Evolutionary conservation across 2,888 invertebrate genomes (phyloP), one percentile per base, ranked within the genome.

Genomic region (Ornithoptera priamus): DNA sequence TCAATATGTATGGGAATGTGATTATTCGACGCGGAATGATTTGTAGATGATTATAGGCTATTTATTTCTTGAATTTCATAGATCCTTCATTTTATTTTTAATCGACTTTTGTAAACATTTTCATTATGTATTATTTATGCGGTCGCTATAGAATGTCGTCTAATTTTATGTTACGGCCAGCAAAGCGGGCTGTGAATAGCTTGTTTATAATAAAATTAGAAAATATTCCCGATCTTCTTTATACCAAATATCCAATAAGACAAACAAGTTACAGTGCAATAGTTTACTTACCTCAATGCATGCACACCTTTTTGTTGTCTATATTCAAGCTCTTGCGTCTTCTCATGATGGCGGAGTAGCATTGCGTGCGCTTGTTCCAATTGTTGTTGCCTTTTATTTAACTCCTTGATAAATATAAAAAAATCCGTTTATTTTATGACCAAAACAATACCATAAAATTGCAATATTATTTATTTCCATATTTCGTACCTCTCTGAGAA

Each of bases 251-350:
- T 15, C 46, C 46, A 46, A 15, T 15, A 46, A 53, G n/a, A 53
- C 6, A 53, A 53, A 7, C 18, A 53, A n/a, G 53, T n/a, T n/a
- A n/a, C 4, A 18, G n/a, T 58, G 10, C 59, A 36, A 39, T n/a
- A 2, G 18, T 17, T 39, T 39, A 10, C 17, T 50, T 96, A 98
- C 85, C 98, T 94, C 73, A 98, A 93, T 77, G 96, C 96, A 86
- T 99, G 99, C 73, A 99, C 97, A 73, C 97, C 97, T 82, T 97
- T 96, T 89, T 99, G 97, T 85, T 99, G 99, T 77, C 97, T 94
- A 88, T 98, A 97, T 87, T 99, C 99, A 76, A 99, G 92, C 83
- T 99, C 98, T 87, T 98, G 97, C 63, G 99, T 99, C 87, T 97
- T 97, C 85, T 99, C 99, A 90, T 99, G 99, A 88, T 99, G 99